A percentile compares a stretch with the other conserved stretches of the same genome.
Conservation (phyloP, 2,113 vertebrate genomes). For the Thalassoma bifasciatum region DNA sequence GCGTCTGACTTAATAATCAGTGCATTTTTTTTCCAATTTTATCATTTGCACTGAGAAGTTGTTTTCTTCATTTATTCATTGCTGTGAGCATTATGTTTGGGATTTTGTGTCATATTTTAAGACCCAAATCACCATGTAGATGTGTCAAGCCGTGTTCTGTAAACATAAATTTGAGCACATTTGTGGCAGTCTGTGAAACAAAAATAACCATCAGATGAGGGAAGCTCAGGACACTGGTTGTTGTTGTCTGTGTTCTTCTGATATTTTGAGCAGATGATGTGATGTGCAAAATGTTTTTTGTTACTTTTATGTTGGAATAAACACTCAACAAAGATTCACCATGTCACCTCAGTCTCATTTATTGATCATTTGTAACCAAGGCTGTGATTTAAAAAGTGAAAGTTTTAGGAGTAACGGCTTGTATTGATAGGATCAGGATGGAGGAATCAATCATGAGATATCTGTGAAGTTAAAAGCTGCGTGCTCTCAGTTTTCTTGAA, state of each 20-base stretch:
- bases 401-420: constrained; percentile 1
- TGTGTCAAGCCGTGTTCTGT: constrained; percentile 5
- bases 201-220: constrained; percentile 35
- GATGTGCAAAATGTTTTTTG: neutral
- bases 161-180: constrained; percentile 43
- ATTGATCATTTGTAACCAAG: constrained; percentile 45
- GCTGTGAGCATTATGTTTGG: constrained; percentile 2
- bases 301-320: constrained; percentile 3
- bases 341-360: constrained; percentile 37
- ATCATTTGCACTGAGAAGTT: neutral
- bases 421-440: neutral
- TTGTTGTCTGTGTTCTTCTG: constrained; percentile 16
- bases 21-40: neutral
- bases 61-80: neutral
- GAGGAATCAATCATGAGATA: constrained; percentile 21
- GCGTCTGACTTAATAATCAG: neutral
- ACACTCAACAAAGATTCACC: constrained; percentile 1
- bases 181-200: constrained; percentile 17
- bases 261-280: neutral
- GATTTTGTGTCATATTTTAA: constrained; percentile 26
- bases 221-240: constrained; percentile 7
- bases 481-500: constrained; percentile 44
- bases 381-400: constrained; percentile 23
- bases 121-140: constrained; percentile 27
- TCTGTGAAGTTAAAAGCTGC: neutral